Base-by-base conservation (phyloP, 2,113 vertebrate genomes). In the Chroicocephalus ridibundus region DNA sequence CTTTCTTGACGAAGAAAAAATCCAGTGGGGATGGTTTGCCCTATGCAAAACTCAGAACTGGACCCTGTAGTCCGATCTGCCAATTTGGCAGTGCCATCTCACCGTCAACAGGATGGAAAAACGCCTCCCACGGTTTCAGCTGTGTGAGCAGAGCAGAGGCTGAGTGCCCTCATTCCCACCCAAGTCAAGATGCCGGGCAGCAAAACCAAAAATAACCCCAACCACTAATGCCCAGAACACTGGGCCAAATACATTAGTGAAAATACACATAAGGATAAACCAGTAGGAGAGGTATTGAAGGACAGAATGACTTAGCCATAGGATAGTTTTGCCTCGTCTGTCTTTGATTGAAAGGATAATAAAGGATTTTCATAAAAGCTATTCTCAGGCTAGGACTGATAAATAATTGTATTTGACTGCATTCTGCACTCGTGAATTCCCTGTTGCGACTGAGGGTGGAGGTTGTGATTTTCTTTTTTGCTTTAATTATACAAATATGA, bases 401-500 rank as follows among this genome's bases (percentile, higher is more conserved):
- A 92, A 95, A 90, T 84, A 65, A 82, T 88, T 74, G 79, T 81
- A 40, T 92, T 82, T 82, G 70, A 66, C 60, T 85, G 61, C 75
- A 25, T 75, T 94, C 60, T 38, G 34, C 51, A 24, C 40, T 85
- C 47, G 1, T 55, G 58, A 91, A 88, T 95, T 84, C 89, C 94
- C 80, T 52, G 32, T 54, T 71, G 82, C 6, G 72, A 46, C 34
- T 61, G 31, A 86, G 44, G 66, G 54, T 72, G 82, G 86, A 93
- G 77, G 87, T 6, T 90, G 51, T 60, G 82, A 69, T 88, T 85
- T 92, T 86, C 51, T 70, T 78, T 75, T 66, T 54, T 66, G 54
- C 70, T 94, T 96, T 96, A 90, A 95, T 94, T 97, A 92, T 79
- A 78, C 32, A 93, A 49, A 65, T 94, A 86, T n/a, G 72, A 84